These are phyloP conservation scores for Egretta garzetta DNA, from an alignment of 2,113 vertebrate species.

Conservation along the genomic window DNA sequence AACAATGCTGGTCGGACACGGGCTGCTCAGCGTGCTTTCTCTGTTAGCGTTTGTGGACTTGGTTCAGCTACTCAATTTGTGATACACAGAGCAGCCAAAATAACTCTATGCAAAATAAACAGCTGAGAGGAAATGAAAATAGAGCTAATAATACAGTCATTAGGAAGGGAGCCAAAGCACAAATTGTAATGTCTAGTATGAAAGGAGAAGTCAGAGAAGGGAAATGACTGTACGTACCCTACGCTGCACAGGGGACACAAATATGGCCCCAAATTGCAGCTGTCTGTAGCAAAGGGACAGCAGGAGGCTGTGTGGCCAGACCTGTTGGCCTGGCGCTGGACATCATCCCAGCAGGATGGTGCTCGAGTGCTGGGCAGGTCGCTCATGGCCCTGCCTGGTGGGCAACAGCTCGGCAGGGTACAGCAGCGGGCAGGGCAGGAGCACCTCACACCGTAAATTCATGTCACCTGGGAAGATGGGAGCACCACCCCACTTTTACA, in stretches of 20 bases:
- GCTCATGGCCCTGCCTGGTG: neutral
- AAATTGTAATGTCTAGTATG: conserved; percentile 5
- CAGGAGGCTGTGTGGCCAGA: neutral
- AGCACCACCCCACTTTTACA: neutral
- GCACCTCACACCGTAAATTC: neutral
- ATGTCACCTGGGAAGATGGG: neutral
- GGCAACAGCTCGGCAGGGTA: accelerated
- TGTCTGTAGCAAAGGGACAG: neutral
- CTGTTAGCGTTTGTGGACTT: neutral
- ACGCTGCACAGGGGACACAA: accelerated
- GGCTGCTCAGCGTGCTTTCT: neutral
- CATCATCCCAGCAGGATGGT: neutral
- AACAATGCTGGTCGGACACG: neutral
- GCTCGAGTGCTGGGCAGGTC: neutral
- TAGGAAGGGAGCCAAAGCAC: conserved; percentile 63
- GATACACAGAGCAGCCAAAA: conserved; percentile 43
- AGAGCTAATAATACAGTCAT: conserved; percentile 66
- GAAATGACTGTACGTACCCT: neutral
- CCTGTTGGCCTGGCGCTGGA: neutral
- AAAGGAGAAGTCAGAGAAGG: conserved; percentile 31
- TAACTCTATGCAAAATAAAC: conserved; percentile 44
- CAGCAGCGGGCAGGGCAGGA: neutral
- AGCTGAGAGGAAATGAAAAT: conserved; percentile 65
- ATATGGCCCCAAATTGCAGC: neutral
- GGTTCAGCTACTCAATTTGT: conserved; percentile 40